A percentile compares a stretch with the other conserved stretches of the same genome.
These are phyloP conservation scores for Solenopsis invicta DNA, from an alignment of 1,140 invertebrate genomes.

Conservation along the genomic window DNA sequence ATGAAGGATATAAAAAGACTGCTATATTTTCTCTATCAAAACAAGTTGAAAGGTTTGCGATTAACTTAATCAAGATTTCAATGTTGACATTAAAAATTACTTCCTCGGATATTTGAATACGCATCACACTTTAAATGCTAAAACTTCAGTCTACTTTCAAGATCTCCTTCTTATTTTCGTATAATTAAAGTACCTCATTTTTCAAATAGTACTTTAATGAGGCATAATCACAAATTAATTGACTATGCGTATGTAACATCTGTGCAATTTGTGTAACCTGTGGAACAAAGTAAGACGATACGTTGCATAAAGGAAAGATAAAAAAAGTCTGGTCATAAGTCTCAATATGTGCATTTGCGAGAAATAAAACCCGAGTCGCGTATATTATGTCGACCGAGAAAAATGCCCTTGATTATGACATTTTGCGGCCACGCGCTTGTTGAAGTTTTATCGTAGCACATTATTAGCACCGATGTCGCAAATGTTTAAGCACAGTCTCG, in stretches of 20 bases:
- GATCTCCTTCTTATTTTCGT: background rate
- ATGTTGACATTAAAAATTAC: slow-evolving; percentile 26
- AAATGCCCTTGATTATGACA: slow-evolving; percentile 47
- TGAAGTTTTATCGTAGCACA: slow-evolving; percentile 25
- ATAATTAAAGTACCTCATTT: slow-evolving; percentile 12
- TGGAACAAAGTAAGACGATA: background rate
- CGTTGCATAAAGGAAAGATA: background rate
- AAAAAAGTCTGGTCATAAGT: background rate
- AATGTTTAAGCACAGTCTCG: background rate
- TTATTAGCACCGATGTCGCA: slow-evolving; percentile 38
- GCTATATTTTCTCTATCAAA: slow-evolving; percentile 56
- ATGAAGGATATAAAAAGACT: slow-evolving; percentile 22
- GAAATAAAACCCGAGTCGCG: slow-evolving; percentile 21
- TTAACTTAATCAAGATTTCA: background rate
- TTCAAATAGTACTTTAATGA: background rate
- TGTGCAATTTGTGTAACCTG: slow-evolving; percentile 1
- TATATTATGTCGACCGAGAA: slow-evolving; percentile 30
- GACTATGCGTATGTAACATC: background rate
- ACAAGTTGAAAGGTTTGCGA: slow-evolving; percentile 17
- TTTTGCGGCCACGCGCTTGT: slow-evolving; percentile 48
- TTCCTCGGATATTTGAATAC: background rate
- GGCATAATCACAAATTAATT: background rate
- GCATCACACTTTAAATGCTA: background rate
- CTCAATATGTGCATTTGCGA: slow-evolving; percentile 7
- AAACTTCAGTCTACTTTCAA: background rate